These are phyloP conservation scores for Pempheris klunzingeri DNA, from an alignment of 2,797 vertebrate genomes.

Conservation along the genomic window DNA sequence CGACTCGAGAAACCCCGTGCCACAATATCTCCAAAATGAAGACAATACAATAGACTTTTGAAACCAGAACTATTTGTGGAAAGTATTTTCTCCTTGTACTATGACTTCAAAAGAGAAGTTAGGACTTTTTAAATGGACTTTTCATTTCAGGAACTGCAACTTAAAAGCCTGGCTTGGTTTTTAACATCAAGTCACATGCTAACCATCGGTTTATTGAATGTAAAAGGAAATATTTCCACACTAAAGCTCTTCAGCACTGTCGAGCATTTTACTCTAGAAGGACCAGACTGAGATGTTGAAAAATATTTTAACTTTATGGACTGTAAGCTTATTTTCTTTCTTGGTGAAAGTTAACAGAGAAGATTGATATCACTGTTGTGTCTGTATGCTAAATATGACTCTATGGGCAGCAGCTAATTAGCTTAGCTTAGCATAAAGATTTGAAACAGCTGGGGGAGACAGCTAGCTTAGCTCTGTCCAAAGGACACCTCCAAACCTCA, in stretches of 20 bases:
- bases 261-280: not conserved
- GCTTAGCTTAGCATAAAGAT: slow-evolving; percentile 9
- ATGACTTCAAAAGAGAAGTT: not conserved
- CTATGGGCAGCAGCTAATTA: not conserved
- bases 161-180: slow-evolving; percentile 5
- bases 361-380: not conserved
- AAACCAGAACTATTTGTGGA: slow-evolving; percentile 7
- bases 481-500: not conserved
- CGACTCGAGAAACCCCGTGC: not conserved
- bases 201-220: slow-evolving; percentile 48
- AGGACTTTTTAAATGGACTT: slow-evolving; percentile 31
- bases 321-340: not conserved
- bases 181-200: slow-evolving; percentile 1
- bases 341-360: not conserved
- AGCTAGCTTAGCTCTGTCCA: not conserved
- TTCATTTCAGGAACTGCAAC: slow-evolving; percentile 22
- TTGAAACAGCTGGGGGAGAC: not conserved
- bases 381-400: not conserved
- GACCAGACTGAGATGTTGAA: not conserved
- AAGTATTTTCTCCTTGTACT: not conserved
- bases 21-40: not conserved
- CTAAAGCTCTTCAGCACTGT: slow-evolving; percentile 29
- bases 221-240: slow-evolving; percentile 50
- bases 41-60: not conserved
- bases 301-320: not conserved